Percentiles rank a stretch among this genome's conserved stretches.
Conservation (phyloP, 2,113 vertebrate genomes). For the Penelope pileata region DNA sequence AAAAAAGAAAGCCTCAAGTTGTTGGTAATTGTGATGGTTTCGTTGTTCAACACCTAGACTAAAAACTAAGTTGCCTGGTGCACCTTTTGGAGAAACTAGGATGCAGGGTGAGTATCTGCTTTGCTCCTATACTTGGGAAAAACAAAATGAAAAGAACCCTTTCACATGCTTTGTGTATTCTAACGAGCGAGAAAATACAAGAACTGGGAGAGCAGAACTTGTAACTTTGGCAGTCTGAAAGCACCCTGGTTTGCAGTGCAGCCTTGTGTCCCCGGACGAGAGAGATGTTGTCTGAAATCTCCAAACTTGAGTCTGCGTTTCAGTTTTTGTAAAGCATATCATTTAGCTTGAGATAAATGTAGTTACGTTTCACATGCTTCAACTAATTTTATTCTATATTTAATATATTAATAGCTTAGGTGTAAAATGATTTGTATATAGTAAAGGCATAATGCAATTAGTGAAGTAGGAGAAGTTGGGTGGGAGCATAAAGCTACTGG, state of each 20-base stretch:
- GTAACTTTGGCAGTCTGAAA: not conserved
- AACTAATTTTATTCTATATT: conserved; percentile 79
- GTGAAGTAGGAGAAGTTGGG: conserved; percentile 46
- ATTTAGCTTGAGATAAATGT: conserved; percentile 55
- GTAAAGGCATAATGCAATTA: conserved; percentile 65
- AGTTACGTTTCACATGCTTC: conserved; percentile 70
- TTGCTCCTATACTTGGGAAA: not conserved
- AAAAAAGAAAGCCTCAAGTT: not conserved
- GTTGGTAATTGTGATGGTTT: conserved; percentile 5
- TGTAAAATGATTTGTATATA: conserved; percentile 78
- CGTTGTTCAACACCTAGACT: not conserved
- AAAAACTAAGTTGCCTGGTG: not conserved
- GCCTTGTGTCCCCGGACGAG: not conserved
- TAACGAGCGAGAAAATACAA: not conserved
- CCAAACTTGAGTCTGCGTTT: conserved; percentile 41
- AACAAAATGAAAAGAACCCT: not conserved
- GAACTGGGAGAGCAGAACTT: conserved; percentile 19
- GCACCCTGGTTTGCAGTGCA: not conserved
- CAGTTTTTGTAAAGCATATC: conserved; percentile 59
- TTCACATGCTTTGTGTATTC: not conserved
- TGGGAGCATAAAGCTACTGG: conserved; percentile 26
- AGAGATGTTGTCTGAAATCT: conserved; percentile 39
- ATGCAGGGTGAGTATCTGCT: not conserved
- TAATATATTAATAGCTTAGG: conserved; percentile 79
- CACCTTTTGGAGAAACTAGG: conserved; percentile 28